Evolutionary conservation across 1,140 invertebrate species (phyloP).

Genomic region (Diachasma alloeum): DNA sequence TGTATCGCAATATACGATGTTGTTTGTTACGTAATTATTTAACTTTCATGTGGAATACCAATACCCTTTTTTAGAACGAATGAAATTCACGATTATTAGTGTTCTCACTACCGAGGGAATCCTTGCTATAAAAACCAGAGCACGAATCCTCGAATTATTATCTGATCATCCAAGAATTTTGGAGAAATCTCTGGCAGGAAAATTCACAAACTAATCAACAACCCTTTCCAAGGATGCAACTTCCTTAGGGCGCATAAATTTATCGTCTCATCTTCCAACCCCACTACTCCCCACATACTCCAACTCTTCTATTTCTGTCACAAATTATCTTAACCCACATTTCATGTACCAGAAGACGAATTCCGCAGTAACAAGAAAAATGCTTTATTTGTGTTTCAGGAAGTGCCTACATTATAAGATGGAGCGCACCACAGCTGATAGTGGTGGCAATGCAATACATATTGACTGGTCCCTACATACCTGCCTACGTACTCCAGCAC

Average conservation of each 20-base stretch:
- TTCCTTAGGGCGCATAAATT: neutral
- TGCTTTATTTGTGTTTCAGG: constrained; percentile 56
- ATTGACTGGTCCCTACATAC: constrained; percentile 62
- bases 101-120: too few relatives aligned
- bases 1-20: too few relatives aligned
- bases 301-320: neutral
- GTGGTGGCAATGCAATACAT: constrained; percentile 63
- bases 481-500: constrained; percentile 58
- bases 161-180: too few relatives aligned
- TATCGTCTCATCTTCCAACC: neutral
- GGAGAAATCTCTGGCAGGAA: too few relatives aligned
- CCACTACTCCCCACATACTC: neutral
- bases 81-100: too few relatives aligned
- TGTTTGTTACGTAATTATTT: too few relatives aligned
- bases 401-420: constrained; percentile 63
- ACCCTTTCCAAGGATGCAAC: neutral
- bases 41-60: too few relatives aligned
- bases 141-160: too few relatives aligned
- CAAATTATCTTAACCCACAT: neutral
- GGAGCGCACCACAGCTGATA: constrained; percentile 63
- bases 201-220: too few relatives aligned
- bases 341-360: neutral
- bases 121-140: too few relatives aligned
- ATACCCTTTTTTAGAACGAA: too few relatives aligned
- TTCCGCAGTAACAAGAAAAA: constrained; percentile 13